phyloP scores from a whole-genome alignment of 2,888 invertebrate species.

The Tillus elongatus region DNA sequence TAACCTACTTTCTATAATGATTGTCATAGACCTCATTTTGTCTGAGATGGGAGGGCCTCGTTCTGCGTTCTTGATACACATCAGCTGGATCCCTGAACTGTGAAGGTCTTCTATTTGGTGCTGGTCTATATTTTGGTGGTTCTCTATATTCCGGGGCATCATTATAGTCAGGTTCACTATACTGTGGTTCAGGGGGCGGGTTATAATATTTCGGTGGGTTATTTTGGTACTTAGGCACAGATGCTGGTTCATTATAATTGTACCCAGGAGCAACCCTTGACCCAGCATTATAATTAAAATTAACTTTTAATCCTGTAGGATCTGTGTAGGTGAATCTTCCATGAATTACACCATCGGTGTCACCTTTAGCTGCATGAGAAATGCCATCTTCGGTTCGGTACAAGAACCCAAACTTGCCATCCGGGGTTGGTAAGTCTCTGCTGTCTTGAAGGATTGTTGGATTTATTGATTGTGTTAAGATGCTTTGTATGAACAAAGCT shows the following conservation, averaged over 20 bases:
- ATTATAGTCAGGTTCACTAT: constrained; percentile 13
- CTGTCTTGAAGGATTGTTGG: constrained; percentile 39
- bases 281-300: constrained; percentile 41
- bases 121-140: constrained; percentile 13
- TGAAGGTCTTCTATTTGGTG: constrained; percentile 17
- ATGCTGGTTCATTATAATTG: constrained; percentile 21
- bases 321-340: constrained; percentile 41
- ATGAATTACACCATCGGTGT: constrained; percentile 36
- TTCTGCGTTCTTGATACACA: constrained; percentile 19
- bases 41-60: constrained; percentile 15
- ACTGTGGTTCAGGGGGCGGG: constrained; percentile 12
- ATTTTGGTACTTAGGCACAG: constrained; percentile 5
- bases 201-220: constrained; percentile 3
- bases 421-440: constrained; percentile 36
- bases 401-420: constrained; percentile 41
- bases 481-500: no score
- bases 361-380: constrained; percentile 37
- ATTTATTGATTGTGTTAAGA: constrained; percentile 29
- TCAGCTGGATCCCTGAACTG: constrained; percentile 18
- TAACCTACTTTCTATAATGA: no score
- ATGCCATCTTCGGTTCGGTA: constrained; percentile 42
- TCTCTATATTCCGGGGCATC: constrained; percentile 15
- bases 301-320: constrained; percentile 40
- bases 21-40: constrained; percentile 22
- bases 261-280: constrained; percentile 31